Base-by-base conservation (phyloP, 2,113 vertebrate genomes). In the Panthera uncia region DNA sequence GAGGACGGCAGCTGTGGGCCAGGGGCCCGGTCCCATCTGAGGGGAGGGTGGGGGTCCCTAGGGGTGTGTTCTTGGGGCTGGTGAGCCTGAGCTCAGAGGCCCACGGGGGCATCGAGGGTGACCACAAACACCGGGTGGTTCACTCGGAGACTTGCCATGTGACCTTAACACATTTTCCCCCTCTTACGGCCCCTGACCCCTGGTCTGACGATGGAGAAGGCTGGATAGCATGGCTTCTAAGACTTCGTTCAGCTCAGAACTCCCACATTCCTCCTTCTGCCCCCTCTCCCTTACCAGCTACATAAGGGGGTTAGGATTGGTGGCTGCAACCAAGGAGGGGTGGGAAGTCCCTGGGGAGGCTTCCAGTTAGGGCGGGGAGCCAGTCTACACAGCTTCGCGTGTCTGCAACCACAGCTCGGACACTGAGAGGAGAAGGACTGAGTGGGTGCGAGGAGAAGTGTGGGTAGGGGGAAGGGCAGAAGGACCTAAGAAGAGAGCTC, bases 1-100 rank as follows among this genome's bases (percentile, higher is more conserved):
- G 79, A 84, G 4, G 82, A 33, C 73, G 88, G 33, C 94, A 97
- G 57, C 92, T 97, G 79, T 15, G n/a, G 82, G 78, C 52, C n/a
- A 63, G 83, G 27, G 48, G 45, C 85, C 76, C 25, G 45, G 21
- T 45, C 61, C 82, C 48, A 33, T 57, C 7, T 21, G 2, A 73
- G 36, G 33, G 79, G 29, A 27, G 36, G 15, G 45, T 13, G 33
- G 7, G 14, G 6, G 41, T 16, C 33, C n/a, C 41, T 38, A 0
- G 11, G 45, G 11, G 45, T 81, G 41, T 15, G 25, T 27, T 45
- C 66, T 83, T 14, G 18, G n/a, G 19, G 19, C 14, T 86, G 7
- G 41, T 25, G 68, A 25, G 12, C 66, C 87, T 86, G 65, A 85
- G 23, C 36, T 63, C 69, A 52, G 61, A 45, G 27, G 8, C n/a